Evolutionary conservation across 2,888 invertebrate genomes (phyloP).

Genomic region (Lasius platythorax): DNA sequence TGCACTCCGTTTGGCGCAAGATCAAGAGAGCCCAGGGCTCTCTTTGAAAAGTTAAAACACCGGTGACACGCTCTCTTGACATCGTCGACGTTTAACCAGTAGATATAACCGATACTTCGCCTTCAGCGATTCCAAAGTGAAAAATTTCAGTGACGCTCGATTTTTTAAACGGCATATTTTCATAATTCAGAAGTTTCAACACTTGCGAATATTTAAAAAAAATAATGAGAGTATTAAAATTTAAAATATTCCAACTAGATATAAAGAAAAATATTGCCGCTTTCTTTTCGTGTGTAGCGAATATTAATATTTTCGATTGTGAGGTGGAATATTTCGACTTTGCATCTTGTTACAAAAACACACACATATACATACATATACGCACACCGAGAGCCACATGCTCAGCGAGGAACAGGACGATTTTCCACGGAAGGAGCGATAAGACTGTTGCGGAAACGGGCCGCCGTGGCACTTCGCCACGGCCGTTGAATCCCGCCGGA

Average conservation of each 20-base stretch:
- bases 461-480: conserved; percentile 32
- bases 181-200: background rate
- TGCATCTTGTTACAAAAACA: background rate
- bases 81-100: background rate
- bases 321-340: background rate
- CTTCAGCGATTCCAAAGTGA: background rate
- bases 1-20: conserved; percentile 23
- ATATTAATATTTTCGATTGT: background rate
- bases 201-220: background rate
- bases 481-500: conserved; percentile 42
- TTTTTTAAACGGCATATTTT: background rate
- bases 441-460: conserved; percentile 31
- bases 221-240: background rate
- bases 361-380: background rate
- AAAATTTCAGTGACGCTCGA: background rate
- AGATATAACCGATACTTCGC: background rate
- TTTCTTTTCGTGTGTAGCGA: background rate
- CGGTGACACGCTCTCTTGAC: background rate
- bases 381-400: background rate
- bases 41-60: conserved; percentile 35
- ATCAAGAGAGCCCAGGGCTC: conserved; percentile 9
- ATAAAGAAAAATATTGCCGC: background rate
- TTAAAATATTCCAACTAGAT: conserved; percentile 1
- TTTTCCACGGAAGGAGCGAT: conserved; percentile 32
- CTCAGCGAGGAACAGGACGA: background rate